Percentiles rank a stretch among this genome's conserved stretches.
phyloP scores from a whole-genome alignment of 2,888 invertebrate genomes.

The Tolmerus cingulatus region DNA sequence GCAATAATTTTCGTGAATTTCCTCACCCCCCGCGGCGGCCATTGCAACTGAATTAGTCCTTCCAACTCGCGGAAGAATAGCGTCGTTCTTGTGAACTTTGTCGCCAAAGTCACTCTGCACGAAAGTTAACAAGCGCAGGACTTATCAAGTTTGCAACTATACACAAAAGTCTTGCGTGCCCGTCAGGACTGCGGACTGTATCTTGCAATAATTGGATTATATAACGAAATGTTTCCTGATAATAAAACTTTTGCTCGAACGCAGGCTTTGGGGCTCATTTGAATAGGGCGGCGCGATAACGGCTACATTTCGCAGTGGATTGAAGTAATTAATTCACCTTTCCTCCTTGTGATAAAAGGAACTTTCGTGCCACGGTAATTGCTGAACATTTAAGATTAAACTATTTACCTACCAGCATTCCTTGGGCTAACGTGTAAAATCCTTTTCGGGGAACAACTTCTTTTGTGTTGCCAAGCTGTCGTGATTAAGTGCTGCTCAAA shows the following conservation, averaged over 20 bases:
- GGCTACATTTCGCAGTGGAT: slow-evolving; percentile 35
- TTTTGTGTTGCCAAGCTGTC: background rate
- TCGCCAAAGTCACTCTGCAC: background rate
- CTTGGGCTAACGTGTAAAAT: background rate
- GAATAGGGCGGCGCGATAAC: slow-evolving; percentile 31
- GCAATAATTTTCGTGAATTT: background rate
- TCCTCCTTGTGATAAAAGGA: slow-evolving; percentile 31
- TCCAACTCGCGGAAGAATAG: background rate
- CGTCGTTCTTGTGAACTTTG: slow-evolving; percentile 15
- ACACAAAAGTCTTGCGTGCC: slow-evolving; percentile 39
- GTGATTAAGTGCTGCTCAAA: slow-evolving; percentile 14
- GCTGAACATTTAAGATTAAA: slow-evolving; percentile 39
- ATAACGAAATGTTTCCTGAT: slow-evolving; percentile 47
- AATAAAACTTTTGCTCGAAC: slow-evolving; percentile 34
- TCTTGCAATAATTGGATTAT: slow-evolving; percentile 48
- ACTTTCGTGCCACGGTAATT: slow-evolving; percentile 37
- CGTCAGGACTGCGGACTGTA: slow-evolving; percentile 32
- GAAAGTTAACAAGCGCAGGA: slow-evolving; percentile 11
- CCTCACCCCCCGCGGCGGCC: background rate
- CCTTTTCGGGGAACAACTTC: background rate
- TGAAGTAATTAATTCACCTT: slow-evolving; percentile 40
- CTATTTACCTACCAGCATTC: slow-evolving; percentile 11
- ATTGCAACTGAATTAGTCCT: background rate
- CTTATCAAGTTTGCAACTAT: slow-evolving; percentile 13
- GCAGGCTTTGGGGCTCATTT: slow-evolving; percentile 29